These are phyloP conservation scores for Eulemur coronatus DNA, from an alignment of 2,797 vertebrate genomes.

Conservation along the genomic window DNA sequence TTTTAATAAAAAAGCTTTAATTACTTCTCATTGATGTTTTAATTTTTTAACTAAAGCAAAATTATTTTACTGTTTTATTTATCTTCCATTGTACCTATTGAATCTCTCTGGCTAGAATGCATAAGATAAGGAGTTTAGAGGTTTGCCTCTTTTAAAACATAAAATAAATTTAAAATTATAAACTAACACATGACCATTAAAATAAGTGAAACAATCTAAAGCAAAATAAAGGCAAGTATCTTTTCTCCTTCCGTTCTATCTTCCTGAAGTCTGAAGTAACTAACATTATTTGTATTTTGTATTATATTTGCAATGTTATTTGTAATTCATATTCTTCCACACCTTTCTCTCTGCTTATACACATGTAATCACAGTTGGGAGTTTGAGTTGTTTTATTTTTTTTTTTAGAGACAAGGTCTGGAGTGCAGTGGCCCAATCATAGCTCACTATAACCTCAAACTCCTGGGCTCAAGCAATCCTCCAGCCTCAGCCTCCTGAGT, in stretches of 20 bases:
- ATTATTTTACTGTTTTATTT: conserved; percentile 24
- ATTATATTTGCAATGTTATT: background rate
- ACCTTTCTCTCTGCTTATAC: background rate
- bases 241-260: background rate
- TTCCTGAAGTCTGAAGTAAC: background rate
- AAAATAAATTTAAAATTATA: background rate
- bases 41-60: background rate
- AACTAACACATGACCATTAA: background rate
- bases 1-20: background rate
- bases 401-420: too few relatives aligned
- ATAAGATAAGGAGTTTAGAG: background rate
- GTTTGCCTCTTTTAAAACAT: background rate
- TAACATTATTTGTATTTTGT: background rate
- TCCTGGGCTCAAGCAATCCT: too few relatives aligned
- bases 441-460: too few relatives aligned
- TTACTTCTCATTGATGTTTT: background rate
- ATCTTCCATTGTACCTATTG: background rate
- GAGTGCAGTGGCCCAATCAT: too few relatives aligned
- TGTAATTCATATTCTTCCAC: background rate
- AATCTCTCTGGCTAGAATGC: background rate
- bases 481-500: too few relatives aligned
- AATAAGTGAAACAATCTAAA: background rate
- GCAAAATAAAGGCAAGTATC: background rate
- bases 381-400: background rate
- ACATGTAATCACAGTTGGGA: background rate